These are phyloP conservation scores for Epizoanthus stellaris DNA, from an alignment of 92 coral and sea anemone genomes.

Conservation along the genomic window DNA sequence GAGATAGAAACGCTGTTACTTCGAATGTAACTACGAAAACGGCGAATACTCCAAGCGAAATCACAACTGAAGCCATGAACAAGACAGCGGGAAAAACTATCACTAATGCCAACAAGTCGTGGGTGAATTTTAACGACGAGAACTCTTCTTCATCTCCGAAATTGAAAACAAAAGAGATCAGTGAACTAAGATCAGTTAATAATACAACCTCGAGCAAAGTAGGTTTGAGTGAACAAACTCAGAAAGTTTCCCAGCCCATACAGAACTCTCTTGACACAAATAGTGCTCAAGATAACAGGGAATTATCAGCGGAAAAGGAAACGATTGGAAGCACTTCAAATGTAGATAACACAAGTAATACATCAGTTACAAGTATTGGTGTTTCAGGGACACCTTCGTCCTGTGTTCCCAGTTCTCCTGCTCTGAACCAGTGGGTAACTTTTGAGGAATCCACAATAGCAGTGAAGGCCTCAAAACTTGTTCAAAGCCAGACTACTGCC, in stretches of 20 bases:
- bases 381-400: not conserved
- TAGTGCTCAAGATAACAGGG: not conserved
- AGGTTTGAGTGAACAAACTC: not conserved
- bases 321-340: not conserved
- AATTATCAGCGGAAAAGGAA: not conserved
- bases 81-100: not conserved
- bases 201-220: not conserved
- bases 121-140: slow-evolving; percentile 40
- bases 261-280: not conserved
- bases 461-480: slow-evolving; percentile 14
- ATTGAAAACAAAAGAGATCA: not conserved
- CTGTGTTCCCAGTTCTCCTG: slow-evolving; percentile 32
- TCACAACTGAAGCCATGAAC: not conserved
- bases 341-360: not conserved
- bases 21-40: slow-evolving; percentile 13
- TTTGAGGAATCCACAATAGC: slow-evolving; percentile 66
- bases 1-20: not conserved
- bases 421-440: slow-evolving; percentile 74
- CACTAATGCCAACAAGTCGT: not conserved
- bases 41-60: not conserved
- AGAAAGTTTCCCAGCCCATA: not conserved
- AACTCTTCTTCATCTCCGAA: slow-evolving; percentile 4
- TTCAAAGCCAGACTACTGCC: slow-evolving; percentile 2
- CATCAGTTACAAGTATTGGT: not conserved
- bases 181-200: not conserved